phyloP scores from a whole-genome alignment of 1,140 invertebrate genomes.

The Apis dorsata region DNA sequence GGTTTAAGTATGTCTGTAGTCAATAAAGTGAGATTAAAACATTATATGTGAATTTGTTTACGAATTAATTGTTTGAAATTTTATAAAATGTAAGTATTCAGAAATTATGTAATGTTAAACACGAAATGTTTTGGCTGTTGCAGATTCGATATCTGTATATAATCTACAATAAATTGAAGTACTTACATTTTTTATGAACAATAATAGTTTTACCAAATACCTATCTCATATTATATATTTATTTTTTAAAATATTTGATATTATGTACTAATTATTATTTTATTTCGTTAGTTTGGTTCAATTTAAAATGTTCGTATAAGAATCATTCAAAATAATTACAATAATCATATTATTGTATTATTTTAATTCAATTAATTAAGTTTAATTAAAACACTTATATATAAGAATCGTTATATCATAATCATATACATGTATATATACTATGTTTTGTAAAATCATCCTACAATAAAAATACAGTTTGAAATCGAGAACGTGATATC shows the following conservation, averaged over 20 bases:
- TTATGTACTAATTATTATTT: no score
- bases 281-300: no score
- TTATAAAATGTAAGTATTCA: neutral
- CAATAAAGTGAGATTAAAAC: slow-evolving; percentile 61
- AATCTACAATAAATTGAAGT: neutral
- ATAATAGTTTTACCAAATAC: neutral
- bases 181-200: neutral
- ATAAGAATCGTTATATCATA: no score
- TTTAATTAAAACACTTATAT: no score
- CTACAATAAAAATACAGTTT: no score
- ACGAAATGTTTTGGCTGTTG: neutral
- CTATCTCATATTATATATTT: neutral
- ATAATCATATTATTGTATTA: no score
- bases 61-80: neutral
- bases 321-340: no score
- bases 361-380: no score
- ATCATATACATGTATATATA: no score
- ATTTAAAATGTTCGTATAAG: no score
- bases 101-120: neutral
- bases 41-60: slow-evolving; percentile 7
- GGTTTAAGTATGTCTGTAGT: slow-evolving; percentile 55
- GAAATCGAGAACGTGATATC: no score
- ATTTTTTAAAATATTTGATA: neutral
- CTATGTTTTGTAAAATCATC: no score
- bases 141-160: neutral